Percentiles rank a stretch among this genome's conserved stretches.
Evolutionary conservation across 2,888 invertebrate genomes (phyloP).

Genomic region (Criorhina ranunculi): DNA sequence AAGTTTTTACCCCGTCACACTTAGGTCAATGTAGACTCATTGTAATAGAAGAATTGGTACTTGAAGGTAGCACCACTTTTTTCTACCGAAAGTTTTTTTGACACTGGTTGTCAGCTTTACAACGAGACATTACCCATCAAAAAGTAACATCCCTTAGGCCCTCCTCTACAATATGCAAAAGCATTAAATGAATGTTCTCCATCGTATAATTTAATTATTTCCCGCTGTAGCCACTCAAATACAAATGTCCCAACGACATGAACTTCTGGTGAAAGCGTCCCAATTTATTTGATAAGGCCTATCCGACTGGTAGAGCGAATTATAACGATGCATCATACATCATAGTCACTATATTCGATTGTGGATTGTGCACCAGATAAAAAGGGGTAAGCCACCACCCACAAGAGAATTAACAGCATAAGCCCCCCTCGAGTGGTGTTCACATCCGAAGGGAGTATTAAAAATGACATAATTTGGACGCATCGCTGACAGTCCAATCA

Average conservation of each 20-base stretch:
- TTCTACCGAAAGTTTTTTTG: too few relatives aligned
- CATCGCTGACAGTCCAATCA: constrained; percentile 77
- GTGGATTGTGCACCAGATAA: constrained; percentile 24
- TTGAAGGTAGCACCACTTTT: too few relatives aligned
- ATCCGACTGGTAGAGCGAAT: constrained; percentile 51
- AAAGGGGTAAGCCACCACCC: constrained; percentile 12
- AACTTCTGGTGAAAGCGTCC: constrained; percentile 27
- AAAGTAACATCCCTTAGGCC: too few relatives aligned
- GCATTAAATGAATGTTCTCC: neutral
- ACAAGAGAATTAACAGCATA: neutral
- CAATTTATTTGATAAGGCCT: constrained; percentile 57
- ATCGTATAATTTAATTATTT: constrained; percentile 33
- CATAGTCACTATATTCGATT: constrained; percentile 66
- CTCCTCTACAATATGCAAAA: neutral
- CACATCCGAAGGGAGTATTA: constrained; percentile 67
- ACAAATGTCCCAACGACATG: constrained; percentile 27
- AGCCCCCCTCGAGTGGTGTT: constrained; percentile 12
- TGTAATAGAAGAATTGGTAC: too few relatives aligned
- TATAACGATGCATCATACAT: constrained; percentile 61
- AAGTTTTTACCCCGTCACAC: too few relatives aligned
- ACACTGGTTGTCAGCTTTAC: too few relatives aligned
- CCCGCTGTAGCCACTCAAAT: constrained; percentile 6
- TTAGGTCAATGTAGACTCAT: too few relatives aligned
- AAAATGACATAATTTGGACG: constrained; percentile 75
- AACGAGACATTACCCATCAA: too few relatives aligned